These are phyloP conservation scores for Indri indri DNA, from an alignment of 2,113 vertebrate genomes.

Conservation along the genomic window DNA sequence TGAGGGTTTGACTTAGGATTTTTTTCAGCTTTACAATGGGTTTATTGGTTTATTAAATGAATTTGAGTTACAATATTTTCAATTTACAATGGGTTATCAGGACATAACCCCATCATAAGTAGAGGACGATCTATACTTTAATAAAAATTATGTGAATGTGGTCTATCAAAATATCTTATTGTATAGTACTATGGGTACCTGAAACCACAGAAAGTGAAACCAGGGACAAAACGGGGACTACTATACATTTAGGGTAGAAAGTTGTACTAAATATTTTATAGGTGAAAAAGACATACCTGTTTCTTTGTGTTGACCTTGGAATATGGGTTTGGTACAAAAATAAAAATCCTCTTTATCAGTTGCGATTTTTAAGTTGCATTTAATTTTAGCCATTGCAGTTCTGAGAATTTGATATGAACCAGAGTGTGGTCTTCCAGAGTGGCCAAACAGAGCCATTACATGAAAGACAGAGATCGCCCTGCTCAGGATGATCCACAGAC, in stretches of 20 bases:
- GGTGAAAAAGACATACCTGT: not conserved
- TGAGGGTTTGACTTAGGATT: not conserved
- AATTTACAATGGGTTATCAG: not conserved
- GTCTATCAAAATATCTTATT: not conserved
- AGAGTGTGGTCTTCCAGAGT: not conserved
- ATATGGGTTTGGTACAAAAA: constrained; percentile 7
- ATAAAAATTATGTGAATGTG: not conserved
- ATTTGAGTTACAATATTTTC: not conserved
- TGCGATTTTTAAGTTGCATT: not conserved
- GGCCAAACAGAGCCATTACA: not conserved
- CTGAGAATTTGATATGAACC: not conserved
- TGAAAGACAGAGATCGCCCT: not conserved
- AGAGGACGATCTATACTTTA: not conserved
- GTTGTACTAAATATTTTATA: not conserved
- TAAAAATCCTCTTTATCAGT: not conserved
- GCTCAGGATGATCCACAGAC: not conserved
- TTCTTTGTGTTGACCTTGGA: not conserved
- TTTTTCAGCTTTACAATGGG: not conserved
- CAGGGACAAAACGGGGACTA: not conserved
- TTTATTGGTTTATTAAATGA: not conserved
- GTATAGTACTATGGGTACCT: not conserved
- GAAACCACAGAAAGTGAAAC: not conserved
- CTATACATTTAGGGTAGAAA: not conserved
- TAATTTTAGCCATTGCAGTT: not conserved
- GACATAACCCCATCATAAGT: not conserved